phyloP scores from a whole-genome alignment of 2,113 vertebrate species.

The Pampusana beccarii region DNA sequence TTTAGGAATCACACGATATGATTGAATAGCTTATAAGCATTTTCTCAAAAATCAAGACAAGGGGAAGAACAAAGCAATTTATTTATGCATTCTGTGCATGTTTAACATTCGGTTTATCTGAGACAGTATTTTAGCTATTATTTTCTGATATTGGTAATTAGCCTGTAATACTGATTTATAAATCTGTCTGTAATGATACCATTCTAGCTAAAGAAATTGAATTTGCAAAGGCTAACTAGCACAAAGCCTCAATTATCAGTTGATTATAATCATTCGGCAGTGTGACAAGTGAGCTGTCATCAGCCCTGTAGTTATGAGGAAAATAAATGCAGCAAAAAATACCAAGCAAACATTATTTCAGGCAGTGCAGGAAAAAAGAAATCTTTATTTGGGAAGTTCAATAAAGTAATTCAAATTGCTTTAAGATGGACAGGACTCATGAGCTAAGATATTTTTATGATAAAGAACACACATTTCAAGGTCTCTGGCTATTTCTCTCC shows the following conservation, averaged over 20 bases:
- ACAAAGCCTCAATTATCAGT: slow-evolving; percentile 60
- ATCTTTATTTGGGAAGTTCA: slow-evolving; percentile 8
- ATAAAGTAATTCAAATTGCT: not conserved
- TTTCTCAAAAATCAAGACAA: slow-evolving; percentile 31
- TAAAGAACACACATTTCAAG: not conserved
- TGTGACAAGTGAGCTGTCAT: slow-evolving; percentile 39
- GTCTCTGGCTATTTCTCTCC: not conserved
- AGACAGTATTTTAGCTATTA: slow-evolving; percentile 48
- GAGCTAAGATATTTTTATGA: not conserved
- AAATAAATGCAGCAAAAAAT: slow-evolving; percentile 37
- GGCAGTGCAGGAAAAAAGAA: not conserved
- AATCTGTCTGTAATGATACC: slow-evolving; percentile 25
- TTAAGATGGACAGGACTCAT: not conserved
- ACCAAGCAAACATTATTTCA: slow-evolving; percentile 6
- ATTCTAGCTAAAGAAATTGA: slow-evolving; percentile 43
- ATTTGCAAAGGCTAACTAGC: slow-evolving; percentile 54
- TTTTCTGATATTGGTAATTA: slow-evolving; percentile 68
- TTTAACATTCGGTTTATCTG: slow-evolving; percentile 49
- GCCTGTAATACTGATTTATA: slow-evolving; percentile 53
- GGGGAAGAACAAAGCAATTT: slow-evolving; percentile 34
- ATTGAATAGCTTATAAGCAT: not conserved
- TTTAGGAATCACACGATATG: not conserved
- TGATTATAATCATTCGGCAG: slow-evolving; percentile 58
- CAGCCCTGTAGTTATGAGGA: slow-evolving; percentile 1
- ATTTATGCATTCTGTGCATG: slow-evolving; percentile 4